Evolutionary conservation across 2,888 invertebrate genomes (phyloP).

Genomic region (Tolmerus cingulatus): DNA sequence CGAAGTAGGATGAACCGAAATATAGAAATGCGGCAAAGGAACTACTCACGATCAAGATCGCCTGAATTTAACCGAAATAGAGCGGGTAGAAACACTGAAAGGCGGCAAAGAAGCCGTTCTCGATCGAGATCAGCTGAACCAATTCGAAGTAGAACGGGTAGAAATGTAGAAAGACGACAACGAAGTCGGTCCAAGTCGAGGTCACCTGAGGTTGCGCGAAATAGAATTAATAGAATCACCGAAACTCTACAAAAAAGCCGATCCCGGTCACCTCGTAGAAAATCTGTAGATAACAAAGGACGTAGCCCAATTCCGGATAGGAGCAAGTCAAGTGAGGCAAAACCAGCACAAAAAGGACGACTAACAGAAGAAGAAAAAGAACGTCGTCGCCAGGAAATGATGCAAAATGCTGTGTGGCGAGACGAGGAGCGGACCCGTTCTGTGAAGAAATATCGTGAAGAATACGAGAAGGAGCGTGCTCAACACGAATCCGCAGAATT

Average conservation of each 20-base stretch:
- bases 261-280: not conserved
- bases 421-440: slow-evolving; percentile 72
- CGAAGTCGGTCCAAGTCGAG: not conserved
- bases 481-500: slow-evolving; percentile 63
- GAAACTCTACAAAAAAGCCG: not conserved
- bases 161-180: not conserved
- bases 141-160: not conserved
- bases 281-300: not conserved
- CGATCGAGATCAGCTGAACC: not conserved
- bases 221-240: not conserved
- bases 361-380: slow-evolving; percentile 75
- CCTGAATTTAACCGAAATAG: not conserved
- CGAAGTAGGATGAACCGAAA: not conserved
- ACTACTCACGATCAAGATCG: not conserved
- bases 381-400: slow-evolving; percentile 79
- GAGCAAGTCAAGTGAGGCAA: not conserved
- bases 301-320: not conserved
- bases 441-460: slow-evolving; percentile 71
- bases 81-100: not conserved
- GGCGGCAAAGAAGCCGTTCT: not conserved
- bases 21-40: not conserved
- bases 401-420: slow-evolving; percentile 77
- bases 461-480: slow-evolving; percentile 65
- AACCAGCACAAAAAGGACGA: not conserved
- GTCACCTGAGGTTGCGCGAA: not conserved